Conservation (phyloP, 2,797 vertebrate genomes). For the Todus mexicanus region DNA sequence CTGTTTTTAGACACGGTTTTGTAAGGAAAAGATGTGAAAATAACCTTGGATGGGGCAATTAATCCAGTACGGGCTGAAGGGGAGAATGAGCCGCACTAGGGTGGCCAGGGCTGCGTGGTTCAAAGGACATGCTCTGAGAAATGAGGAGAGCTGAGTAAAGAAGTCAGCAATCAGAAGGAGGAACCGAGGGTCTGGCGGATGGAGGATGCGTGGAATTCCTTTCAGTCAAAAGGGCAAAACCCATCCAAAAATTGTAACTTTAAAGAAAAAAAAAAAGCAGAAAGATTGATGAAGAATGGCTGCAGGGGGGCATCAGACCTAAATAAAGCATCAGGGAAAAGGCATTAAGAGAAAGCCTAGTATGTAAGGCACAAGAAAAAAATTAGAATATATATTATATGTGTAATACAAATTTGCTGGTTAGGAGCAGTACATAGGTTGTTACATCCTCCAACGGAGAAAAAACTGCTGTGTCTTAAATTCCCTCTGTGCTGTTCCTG, state of each 20-base stretch:
- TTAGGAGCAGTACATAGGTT: neutral
- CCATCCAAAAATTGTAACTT: neutral
- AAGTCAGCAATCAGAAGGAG: neutral
- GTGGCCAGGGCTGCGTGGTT: neutral
- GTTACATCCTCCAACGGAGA: neutral
- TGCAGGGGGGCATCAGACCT: neutral
- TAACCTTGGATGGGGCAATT: neutral
- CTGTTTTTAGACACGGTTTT: slow-evolving; percentile 20
- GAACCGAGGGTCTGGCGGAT: neutral
- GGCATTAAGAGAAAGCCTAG: neutral
- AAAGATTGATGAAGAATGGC: neutral
- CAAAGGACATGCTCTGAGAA: neutral
- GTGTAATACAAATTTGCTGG: neutral
- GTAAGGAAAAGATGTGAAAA: neutral
- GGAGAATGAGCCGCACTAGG: neutral
- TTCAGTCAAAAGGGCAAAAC: neutral
- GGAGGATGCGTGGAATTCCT: neutral
- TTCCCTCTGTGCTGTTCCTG: neutral
- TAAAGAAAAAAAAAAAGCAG: neutral
- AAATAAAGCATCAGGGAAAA: neutral
- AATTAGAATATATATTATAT: neutral
- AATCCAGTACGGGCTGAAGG: neutral
- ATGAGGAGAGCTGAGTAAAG: neutral
- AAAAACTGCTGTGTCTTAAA: neutral
- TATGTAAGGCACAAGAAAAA: neutral